Base-by-base conservation (phyloP, 2,888 invertebrate species). In the Graphium colonna region DNA sequence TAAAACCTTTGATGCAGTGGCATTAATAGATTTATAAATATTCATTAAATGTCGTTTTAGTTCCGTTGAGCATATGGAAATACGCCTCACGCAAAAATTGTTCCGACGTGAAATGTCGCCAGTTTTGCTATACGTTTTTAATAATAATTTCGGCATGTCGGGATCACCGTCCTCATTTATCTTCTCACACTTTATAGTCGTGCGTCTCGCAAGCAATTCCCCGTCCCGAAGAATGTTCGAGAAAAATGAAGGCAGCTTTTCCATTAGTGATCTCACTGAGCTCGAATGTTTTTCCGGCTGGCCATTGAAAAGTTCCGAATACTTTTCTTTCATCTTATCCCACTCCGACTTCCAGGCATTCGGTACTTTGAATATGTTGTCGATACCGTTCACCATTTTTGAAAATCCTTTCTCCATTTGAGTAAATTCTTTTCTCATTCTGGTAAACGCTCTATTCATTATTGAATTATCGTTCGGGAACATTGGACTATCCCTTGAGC, bases 51-150 rank as follows among this genome's bases (percentile, higher is more conserved):
- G 82, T 3, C 61, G 61, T 28, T 53, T 65, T 0, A 85, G 55
- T 61, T 85, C 84, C 0, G 64, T 62, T 0, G 81, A 71, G 51
- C 87, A 87, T 49, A 13, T 59, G 58, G 4, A 57, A 57, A 13
- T 51, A 41, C 18, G 33, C 0, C 43, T 52, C 21, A 41, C 50
- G 4, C 52, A 51, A 12, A 42, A 54, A 3, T 56, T 46, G 1
- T 52, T 28, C 38, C 67, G 60, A 45, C n/a, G 17, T 0, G 31
- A 21, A 13, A 10, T n/a, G 10, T 45, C 17, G 31, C 1, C n/a
- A 9, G 2, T n/a, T 10, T 33, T 33, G 28, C 4, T 7, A 28
- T 28, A 7, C 8, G 4, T 8, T 28, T 8, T 28, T 4, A 28
- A 28, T 4, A 7, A 7, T 7, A 28, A 28, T 28, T 4, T 4